Conservation (phyloP, 2,888 invertebrate species). For the Ferdinandea cuprea region DNA sequence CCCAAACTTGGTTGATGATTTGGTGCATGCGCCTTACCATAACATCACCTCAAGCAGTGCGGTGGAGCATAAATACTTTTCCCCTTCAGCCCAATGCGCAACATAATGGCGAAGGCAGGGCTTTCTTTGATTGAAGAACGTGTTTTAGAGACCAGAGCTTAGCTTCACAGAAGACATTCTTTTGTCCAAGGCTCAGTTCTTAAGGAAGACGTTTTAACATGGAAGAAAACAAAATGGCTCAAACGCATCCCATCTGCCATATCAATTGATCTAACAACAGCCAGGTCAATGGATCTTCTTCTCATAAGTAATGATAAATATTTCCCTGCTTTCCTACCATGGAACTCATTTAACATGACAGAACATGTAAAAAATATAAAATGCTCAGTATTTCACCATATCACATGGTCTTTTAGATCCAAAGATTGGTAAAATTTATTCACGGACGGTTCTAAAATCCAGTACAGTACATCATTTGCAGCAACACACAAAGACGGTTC, state of each 20-base stretch:
- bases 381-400: neutral
- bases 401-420: neutral
- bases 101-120: conserved; percentile 21
- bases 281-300: neutral
- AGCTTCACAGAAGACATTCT: neutral
- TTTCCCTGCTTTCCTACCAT: neutral
- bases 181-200: neutral
- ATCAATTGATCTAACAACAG: neutral
- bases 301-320: neutral
- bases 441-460: neutral
- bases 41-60: no score
- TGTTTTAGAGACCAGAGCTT: neutral
- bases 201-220: neutral
- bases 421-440: neutral
- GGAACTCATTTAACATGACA: neutral
- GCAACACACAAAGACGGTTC: neutral
- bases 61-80: conserved; percentile 41
- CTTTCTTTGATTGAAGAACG: conserved; percentile 13
- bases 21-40: no score
- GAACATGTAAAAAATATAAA: neutral
- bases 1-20: no score
- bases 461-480: conserved; percentile 1
- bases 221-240: neutral
- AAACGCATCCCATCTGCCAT: neutral
- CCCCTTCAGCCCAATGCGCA: conserved; percentile 23